Base-by-base conservation (phyloP, 1,140 invertebrate genomes). In the Branchinecta lynchi region DNA sequence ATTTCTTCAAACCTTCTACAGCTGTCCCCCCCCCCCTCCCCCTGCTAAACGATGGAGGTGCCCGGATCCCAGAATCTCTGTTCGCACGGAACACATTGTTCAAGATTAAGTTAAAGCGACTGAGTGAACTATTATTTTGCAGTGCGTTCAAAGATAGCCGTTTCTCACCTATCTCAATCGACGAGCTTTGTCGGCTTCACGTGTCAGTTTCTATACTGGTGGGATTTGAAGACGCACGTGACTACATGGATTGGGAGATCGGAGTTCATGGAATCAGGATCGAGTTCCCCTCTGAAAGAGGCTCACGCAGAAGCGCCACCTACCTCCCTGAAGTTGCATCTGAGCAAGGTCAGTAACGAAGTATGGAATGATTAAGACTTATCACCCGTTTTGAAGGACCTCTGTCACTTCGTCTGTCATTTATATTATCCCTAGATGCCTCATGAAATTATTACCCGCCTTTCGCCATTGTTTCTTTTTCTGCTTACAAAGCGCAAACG, bases 101-200 rank as follows among this genome's bases (percentile, higher is more conserved):
- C 46, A 43, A 15, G 17, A 17, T 20, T 60, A 72, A 32, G 65
- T 20, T 12, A 45, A 45, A 5, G 6, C 17, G 51, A 69, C 66
- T n/a, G 17, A 43, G 43, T 20, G 8, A 7, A 60, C 0, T n/a
- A 43, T 72, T 46, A 71, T 65, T 68, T 72, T 72, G 44, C 76
- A 98, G 96, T 84, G 96, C 96, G 74, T 88, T 98, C 75, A 94
- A 95, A 78, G 96, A 99, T 80, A 93, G 92, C 43, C 87, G 96
- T 21, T 99, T 99, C 79, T 87, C 89, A 75, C 96, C 96, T 20
- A 96, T 99, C 72, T 89, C 88, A 44, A 84, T 89, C 67, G 94
- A 98, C 65, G 96, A 99, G 81, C 85, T 98, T 76, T 84, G 90
- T 0, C 86, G 88, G 72, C 85, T 99, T 43, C 89, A 93, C 71